Evolutionary conservation across 2,797 vertebrate species (phyloP).

Genomic region (Vireo griseus): DNA sequence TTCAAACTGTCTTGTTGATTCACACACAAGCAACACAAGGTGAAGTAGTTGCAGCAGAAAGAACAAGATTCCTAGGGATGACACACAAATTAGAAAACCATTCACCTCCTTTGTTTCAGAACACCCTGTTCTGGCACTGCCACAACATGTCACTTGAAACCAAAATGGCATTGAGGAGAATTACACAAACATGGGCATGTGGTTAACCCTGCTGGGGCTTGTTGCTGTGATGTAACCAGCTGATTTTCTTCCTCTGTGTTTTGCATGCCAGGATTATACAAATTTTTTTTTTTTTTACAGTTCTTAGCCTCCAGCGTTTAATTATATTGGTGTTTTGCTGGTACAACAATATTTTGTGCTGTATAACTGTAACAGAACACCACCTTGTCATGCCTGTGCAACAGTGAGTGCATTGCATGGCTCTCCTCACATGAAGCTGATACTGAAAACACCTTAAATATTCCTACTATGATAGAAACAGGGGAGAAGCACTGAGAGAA

Average conservation of each 20-base stretch:
- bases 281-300: background rate
- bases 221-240: slow-evolving; percentile 32
- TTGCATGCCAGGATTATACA: background rate
- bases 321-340: background rate
- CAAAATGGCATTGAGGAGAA: slow-evolving; percentile 29
- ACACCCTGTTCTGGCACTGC: slow-evolving; percentile 6
- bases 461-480: background rate
- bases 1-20: background rate
- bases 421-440: background rate
- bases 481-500: background rate
- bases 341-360: background rate
- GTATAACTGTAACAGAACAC: background rate
- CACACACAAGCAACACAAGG: background rate
- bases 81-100: slow-evolving; percentile 22
- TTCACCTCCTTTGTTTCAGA: background rate
- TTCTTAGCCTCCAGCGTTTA: slow-evolving; percentile 6
- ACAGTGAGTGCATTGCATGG: background rate
- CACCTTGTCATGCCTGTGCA: background rate
- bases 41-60: background rate
- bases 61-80: background rate
- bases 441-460: background rate
- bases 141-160: slow-evolving; percentile 44
- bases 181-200: slow-evolving; percentile 38
- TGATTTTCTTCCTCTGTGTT: background rate
- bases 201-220: slow-evolving; percentile 45